phyloP scores from a whole-genome alignment of 2,113 vertebrate genomes.

The Turnix velox region DNA sequence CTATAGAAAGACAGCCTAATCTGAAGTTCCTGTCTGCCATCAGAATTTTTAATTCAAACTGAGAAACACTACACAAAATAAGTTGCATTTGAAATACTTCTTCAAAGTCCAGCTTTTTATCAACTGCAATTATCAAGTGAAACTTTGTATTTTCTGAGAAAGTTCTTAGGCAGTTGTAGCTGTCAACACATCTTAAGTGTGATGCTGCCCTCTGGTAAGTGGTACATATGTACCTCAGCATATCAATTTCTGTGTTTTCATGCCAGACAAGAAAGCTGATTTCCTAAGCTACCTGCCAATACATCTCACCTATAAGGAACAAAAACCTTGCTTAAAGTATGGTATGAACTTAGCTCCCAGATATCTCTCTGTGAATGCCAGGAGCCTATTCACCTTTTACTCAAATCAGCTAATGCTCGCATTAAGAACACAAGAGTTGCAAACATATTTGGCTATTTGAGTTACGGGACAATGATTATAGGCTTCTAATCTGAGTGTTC shows the following conservation, averaged over 20 bases:
- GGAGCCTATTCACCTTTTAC: background rate
- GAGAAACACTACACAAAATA: background rate
- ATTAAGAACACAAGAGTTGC: background rate
- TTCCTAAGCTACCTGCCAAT: background rate
- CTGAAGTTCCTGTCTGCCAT: accelerated
- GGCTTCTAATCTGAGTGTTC: background rate
- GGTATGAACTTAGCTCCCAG: background rate
- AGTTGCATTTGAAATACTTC: background rate
- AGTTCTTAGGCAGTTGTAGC: background rate
- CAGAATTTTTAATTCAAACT: background rate
- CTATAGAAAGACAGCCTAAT: background rate
- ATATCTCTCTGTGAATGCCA: background rate
- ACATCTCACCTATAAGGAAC: background rate
- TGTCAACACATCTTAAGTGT: conserved; percentile 1
- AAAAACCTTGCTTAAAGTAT: background rate
- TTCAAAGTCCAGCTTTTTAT: background rate
- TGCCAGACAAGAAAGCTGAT: background rate
- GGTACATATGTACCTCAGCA: background rate
- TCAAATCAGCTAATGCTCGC: background rate
- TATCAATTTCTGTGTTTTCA: conserved; percentile 15
- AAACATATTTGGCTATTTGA: background rate
- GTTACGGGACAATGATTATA: background rate
- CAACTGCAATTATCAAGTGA: background rate
- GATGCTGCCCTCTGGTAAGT: background rate
- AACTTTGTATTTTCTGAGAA: background rate